phyloP scores from a whole-genome alignment of 2,888 invertebrate genomes.

The Steinernema hermaphroditum region DNA sequence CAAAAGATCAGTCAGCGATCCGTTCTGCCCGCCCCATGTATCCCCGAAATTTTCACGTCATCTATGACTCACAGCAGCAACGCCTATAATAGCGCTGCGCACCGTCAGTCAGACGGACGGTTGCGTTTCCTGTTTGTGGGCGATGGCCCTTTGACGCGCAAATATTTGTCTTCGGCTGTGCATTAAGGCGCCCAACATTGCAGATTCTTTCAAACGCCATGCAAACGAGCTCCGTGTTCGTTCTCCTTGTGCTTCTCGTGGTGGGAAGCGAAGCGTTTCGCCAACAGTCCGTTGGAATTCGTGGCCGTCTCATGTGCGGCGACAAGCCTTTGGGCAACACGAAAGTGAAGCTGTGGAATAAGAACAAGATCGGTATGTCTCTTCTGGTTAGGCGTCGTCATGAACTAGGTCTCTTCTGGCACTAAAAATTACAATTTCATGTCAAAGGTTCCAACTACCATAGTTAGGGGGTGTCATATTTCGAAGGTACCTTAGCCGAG shows the following conservation, averaged over 20 bases:
- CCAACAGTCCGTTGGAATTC: constrained; percentile 52
- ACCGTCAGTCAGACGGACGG: not conserved
- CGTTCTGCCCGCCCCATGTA: not conserved
- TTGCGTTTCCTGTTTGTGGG: not conserved
- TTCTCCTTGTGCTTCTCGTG: not conserved
- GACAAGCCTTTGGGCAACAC: constrained; percentile 46
- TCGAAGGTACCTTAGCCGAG: too few relatives aligned
- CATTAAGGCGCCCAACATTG: not conserved
- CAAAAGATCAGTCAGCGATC: not conserved
- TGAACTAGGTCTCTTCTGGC: too few relatives aligned
- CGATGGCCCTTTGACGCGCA: constrained; percentile 12
- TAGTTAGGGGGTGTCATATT: too few relatives aligned
- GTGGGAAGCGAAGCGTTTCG: constrained; percentile 41
- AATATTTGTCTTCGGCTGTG: not conserved
- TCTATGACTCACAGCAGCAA: not conserved
- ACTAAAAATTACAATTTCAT: too few relatives aligned
- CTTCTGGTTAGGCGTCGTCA: too few relatives aligned
- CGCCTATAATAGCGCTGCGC: not conserved
- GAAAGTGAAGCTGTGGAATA: constrained; percentile 50
- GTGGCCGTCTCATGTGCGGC: constrained; percentile 50
- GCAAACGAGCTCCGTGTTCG: not conserved
- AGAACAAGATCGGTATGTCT: constrained; percentile 53
- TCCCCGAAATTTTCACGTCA: constrained; percentile 9
- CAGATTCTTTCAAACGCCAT: constrained; percentile 4
- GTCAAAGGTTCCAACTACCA: too few relatives aligned